Conservation (phyloP, 2,113 vertebrate species). For the Trichechus manatus region DNA sequence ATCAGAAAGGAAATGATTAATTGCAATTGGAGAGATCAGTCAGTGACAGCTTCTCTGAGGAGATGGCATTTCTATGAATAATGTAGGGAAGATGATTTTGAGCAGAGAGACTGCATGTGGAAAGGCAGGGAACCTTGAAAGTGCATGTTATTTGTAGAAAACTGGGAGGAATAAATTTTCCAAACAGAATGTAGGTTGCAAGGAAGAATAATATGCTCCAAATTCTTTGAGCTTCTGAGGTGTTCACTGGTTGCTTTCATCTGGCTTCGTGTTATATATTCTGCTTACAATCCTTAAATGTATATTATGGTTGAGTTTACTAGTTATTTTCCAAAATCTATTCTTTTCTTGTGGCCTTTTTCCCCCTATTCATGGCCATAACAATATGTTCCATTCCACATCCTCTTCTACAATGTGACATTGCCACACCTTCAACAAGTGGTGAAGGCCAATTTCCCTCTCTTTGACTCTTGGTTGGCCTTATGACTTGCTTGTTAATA, state of each 20-base stretch:
- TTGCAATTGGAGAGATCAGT: slow-evolving; percentile 29
- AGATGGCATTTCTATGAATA: slow-evolving; percentile 52
- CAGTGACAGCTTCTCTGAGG: slow-evolving; percentile 13
- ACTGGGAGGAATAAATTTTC: slow-evolving; percentile 21
- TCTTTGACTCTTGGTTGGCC: not conserved
- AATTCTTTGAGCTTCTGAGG: not conserved
- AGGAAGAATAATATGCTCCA: slow-evolving; percentile 33
- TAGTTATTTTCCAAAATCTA: not conserved
- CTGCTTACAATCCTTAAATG: not conserved
- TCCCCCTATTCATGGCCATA: not conserved
- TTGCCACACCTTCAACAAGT: not conserved
- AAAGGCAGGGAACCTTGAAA: slow-evolving; percentile 50
- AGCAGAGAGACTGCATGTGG: slow-evolving; percentile 27
- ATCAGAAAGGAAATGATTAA: slow-evolving; percentile 60
- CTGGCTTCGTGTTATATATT: not conserved
- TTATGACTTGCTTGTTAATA: not conserved
- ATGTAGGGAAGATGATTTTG: slow-evolving; percentile 40
- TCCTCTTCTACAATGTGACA: not conserved
- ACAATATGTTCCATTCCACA: not conserved
- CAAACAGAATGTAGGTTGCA: slow-evolving; percentile 34
- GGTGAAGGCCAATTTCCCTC: not conserved
- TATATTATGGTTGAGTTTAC: not conserved
- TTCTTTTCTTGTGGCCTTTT: not conserved
- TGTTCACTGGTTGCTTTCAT: slow-evolving; percentile 12
- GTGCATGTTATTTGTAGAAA: slow-evolving; percentile 52